Conservation (phyloP, 2,113 vertebrate species). For the Rhineura floridana region DNA sequence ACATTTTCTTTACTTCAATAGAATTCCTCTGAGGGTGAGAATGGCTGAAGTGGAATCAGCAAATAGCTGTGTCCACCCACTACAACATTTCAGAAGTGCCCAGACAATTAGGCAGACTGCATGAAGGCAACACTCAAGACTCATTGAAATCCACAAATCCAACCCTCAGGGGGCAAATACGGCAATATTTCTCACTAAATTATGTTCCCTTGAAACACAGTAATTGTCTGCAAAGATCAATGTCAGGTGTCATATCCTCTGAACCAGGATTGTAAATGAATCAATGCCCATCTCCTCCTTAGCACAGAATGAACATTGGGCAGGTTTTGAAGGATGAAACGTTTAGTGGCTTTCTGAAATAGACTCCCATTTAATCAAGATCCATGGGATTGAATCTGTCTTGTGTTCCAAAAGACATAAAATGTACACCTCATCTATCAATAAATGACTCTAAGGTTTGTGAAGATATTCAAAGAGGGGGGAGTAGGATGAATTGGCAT, state of each 20-base stretch:
- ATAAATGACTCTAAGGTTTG: background rate
- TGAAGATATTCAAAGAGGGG: background rate
- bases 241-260: background rate
- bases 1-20: fast-evolving
- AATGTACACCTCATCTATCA: background rate
- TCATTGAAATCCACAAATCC: background rate
- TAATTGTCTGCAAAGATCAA: background rate
- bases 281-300: background rate
- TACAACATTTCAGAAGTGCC: background rate
- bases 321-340: slow-evolving; percentile 14
- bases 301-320: background rate
- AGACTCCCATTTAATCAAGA: background rate
- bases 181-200: fast-evolving
- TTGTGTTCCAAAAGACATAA: background rate
- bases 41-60: fast-evolving
- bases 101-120: fast-evolving
- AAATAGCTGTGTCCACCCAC: background rate
- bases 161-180: background rate
- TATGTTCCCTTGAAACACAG: background rate
- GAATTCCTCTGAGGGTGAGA: fast-evolving
- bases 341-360: background rate
- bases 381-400: slow-evolving; percentile 31
- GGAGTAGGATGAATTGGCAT: background rate
- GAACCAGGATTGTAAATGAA: background rate
- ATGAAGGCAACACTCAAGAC: background rate